phyloP scores from a whole-genome alignment of 2,113 vertebrate genomes.

The Osmerus mordax region DNA sequence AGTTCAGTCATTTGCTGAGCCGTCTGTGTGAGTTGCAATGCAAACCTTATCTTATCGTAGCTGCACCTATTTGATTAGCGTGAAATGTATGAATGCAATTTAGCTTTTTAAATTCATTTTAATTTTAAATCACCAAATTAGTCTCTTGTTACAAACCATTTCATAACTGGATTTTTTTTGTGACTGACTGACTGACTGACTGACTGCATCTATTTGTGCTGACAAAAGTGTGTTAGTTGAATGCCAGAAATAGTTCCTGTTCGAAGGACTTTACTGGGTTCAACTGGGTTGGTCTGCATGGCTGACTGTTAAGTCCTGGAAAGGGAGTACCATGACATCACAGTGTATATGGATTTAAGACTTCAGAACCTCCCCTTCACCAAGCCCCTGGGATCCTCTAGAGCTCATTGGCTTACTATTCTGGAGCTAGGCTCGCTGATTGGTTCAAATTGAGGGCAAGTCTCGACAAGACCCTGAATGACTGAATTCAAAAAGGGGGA shows the following conservation, averaged over 20 bases:
- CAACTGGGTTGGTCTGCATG: background rate
- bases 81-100: background rate
- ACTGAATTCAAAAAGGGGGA: slow-evolving; percentile 52
- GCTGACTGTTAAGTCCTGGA: slow-evolving; percentile 20
- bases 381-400: slow-evolving; percentile 52
- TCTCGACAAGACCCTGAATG: slow-evolving; percentile 58
- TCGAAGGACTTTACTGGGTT: background rate
- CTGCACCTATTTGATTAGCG: too few relatives aligned
- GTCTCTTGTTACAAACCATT: too few relatives aligned
- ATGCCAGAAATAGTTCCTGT: background rate
- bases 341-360: slow-evolving; percentile 15
- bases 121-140: too few relatives aligned
- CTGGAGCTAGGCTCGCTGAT: slow-evolving; percentile 33
- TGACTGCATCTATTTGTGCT: background rate
- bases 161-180: too few relatives aligned
- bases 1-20: slow-evolving; percentile 38
- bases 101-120: background rate
- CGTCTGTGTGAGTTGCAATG: background rate
- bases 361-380: slow-evolving; percentile 42
- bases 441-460: slow-evolving; percentile 69
- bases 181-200: too few relatives aligned
- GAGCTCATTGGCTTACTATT: slow-evolving; percentile 53
- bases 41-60: too few relatives aligned
- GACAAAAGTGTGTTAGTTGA: background rate
- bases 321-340: slow-evolving; percentile 50